Base-by-base conservation (phyloP, 2,113 vertebrate genomes). In the Glaucidium brasilianum region DNA sequence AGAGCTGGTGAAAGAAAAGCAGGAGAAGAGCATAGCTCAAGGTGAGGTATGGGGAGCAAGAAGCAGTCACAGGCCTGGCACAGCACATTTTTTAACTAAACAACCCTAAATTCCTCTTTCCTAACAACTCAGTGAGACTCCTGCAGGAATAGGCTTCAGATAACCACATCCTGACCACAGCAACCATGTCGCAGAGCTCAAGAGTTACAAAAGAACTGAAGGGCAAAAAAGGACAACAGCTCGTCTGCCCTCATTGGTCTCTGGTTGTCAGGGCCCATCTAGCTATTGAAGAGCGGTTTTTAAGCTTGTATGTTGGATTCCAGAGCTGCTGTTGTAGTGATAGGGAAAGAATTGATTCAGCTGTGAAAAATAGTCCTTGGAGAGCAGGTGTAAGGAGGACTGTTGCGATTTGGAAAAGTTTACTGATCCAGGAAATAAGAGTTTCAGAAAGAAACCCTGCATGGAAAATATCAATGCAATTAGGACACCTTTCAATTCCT, bases 231-330 rank as follows among this genome's bases (percentile, higher is more conserved):
- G 55, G 53, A 41, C 47, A 87, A 15, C 3, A 37, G 15, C 21
- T 45, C 52, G 32, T 37, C 56, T 52, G 39, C 8, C 2, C 20
- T 88, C n/a, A 2, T 5, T 32, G 63, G 5, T 45, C 45, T 74
- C 29, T 4, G 0, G 30, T 55, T 1, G 0, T 34, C 9, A 2
- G 21, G 22, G 29, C 10, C 58, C 47, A 63, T 71, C 82, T 67
- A 15, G 11, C 59, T 45, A 71, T 30, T 37, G 43, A 71, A 47
- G 26, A 88, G 41, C 30, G 7, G 0, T 3, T 92, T 83, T 76
- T 32, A 62, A 73, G 41, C 23, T 47, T 16, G 0, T 4, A 7
- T 30, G 30, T 64, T 55, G 45, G 85, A 64, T 80, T 91, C 20
- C 45, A 90, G 41, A 73, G 53, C 58, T 82, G 45, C 32, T n/a